These are phyloP conservation scores for Amphiprion ocellaris DNA, from an alignment of 2,113 vertebrate genomes.

Conservation along the genomic window DNA sequence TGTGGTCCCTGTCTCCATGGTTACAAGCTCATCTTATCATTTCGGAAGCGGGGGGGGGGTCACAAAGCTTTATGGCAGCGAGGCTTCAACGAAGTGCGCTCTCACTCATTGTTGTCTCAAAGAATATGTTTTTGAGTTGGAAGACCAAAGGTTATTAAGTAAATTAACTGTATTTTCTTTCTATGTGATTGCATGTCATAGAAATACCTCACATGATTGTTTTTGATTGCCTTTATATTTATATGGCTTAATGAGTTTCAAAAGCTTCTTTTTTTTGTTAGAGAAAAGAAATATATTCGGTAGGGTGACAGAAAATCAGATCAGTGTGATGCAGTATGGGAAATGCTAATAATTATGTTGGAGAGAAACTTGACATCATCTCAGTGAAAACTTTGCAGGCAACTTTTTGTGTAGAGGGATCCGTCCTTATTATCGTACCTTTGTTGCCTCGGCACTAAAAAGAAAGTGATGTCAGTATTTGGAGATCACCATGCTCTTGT, in stretches of 20 bases:
- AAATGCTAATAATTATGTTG: not conserved
- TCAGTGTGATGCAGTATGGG: slow-evolving; percentile 8
- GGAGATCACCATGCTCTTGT: not conserved
- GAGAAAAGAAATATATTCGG: slow-evolving; percentile 24
- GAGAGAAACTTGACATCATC: not conserved
- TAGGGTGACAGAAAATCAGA: slow-evolving; percentile 8
- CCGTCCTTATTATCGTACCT: not conserved
- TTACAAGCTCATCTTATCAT: slow-evolving; percentile 38
- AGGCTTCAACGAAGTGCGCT: not conserved
- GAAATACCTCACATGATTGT: slow-evolving; percentile 67
- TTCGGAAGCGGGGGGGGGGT: not conserved
- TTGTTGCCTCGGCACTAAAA: not conserved
- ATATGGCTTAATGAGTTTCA: slow-evolving; percentile 27
- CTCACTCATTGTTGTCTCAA: slow-evolving; percentile 12
- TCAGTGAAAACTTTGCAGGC: not conserved
- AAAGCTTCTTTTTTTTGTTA: slow-evolving; percentile 11
- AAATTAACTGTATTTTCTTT: slow-evolving; percentile 32
- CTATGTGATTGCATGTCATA: slow-evolving; percentile 40
- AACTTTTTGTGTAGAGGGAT: not conserved
- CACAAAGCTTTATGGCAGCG: slow-evolving; percentile 21
- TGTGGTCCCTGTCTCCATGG: slow-evolving; percentile 39
- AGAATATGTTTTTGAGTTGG: slow-evolving; percentile 17
- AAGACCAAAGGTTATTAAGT: slow-evolving; percentile 66
- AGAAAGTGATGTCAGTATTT: slow-evolving; percentile 34
- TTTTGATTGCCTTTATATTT: slow-evolving; percentile 69